Base-by-base conservation (phyloP, 2,888 invertebrate genomes). In the Lasioglossum lativentre region DNA sequence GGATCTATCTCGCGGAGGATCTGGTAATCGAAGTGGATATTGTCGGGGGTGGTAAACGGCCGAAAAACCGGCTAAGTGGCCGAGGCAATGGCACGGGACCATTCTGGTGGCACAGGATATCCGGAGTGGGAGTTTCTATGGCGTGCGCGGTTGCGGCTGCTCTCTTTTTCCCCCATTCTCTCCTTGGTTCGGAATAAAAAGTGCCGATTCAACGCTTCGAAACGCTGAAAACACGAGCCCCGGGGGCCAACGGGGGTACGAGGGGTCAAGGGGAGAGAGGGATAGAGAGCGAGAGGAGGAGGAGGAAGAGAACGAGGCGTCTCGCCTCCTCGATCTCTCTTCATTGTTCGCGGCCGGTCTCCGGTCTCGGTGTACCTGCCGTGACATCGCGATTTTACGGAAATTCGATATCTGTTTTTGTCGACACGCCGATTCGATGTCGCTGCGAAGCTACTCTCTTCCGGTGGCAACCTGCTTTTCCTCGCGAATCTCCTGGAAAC, bases 61-160 rank as follows among this genome's bases (percentile, higher is more conserved):
- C 81, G 86, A 86, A 86, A 78, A 82, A 87, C 83, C 93, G 88
- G 90, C 90, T 89, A 91, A 93, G 92, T 92, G 91, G 93, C 92
- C 90, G 88, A 90, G 90, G 90, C 91, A 91, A 90, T 91, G 91
- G 90, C 87, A 86, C 86, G 87, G 90, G 80, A 83, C 89, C 89
- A 91, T 92, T 93, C 92, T 91, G 89, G 86, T 90, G 89, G 89
- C 91, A 90, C 91, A 92, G 92, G 92, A 93, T 92, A 93, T 93
- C 93, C 92, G 94, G 94, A 92, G 90, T 88, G 90, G 86, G 90
- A 92, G 91, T 93, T 93, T 93, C 93, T 92, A 94, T 93, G 92
- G 90, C 83, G 86, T 83, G 85, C 70, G 70, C 23, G 40, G 38
- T n/a, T 40, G 12, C 40, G 12, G 38, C 70, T 40, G 86, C 87